These are phyloP conservation scores for Lepisosteus osseus DNA, from an alignment of 2,113 vertebrate genomes.

Conservation along the genomic window DNA sequence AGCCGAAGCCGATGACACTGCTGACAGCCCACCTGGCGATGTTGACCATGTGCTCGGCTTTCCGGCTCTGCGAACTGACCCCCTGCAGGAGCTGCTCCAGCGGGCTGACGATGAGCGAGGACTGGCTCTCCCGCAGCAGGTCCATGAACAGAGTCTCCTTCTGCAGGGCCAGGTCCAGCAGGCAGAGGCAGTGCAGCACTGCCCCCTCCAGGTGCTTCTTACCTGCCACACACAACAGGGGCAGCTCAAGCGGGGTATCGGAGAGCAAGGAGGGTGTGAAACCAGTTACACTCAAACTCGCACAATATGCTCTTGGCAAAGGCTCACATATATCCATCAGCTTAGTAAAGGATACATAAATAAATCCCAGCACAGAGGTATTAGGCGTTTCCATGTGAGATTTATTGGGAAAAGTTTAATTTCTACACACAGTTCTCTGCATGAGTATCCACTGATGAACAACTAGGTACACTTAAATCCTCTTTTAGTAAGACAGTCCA, in stretches of 20 bases:
- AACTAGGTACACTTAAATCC: too few species aligned
- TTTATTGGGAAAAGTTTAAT: too few species aligned
- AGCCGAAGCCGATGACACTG: too few species aligned
- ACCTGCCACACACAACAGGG: slow-evolving; percentile 61
- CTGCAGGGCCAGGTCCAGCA: slow-evolving; percentile 87
- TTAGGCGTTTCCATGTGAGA: too few species aligned
- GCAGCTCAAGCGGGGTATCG: neutral
- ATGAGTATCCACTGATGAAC: too few species aligned
- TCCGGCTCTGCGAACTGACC: slow-evolving; percentile 87
- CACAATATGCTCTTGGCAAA: too few species aligned
- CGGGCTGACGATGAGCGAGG: slow-evolving; percentile 85
- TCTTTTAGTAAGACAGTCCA: too few species aligned
- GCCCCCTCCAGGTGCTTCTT: slow-evolving; percentile 90
- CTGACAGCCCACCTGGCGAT: slow-evolving; percentile 77
- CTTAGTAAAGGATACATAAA: too few species aligned
- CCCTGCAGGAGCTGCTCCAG: slow-evolving; percentile 93
- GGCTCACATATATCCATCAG: too few species aligned
- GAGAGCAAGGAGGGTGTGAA: neutral
- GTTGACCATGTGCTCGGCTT: slow-evolving; percentile 91
- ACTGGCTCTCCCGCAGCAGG: slow-evolving; percentile 87
- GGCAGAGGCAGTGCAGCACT: slow-evolving; percentile 84
- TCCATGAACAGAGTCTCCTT: slow-evolving; percentile 95
- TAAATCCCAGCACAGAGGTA: too few species aligned
- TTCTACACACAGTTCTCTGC: too few species aligned
- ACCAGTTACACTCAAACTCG: too few species aligned